phyloP scores from a whole-genome alignment of 2,888 invertebrate species.

The Zonitis immaculata region DNA sequence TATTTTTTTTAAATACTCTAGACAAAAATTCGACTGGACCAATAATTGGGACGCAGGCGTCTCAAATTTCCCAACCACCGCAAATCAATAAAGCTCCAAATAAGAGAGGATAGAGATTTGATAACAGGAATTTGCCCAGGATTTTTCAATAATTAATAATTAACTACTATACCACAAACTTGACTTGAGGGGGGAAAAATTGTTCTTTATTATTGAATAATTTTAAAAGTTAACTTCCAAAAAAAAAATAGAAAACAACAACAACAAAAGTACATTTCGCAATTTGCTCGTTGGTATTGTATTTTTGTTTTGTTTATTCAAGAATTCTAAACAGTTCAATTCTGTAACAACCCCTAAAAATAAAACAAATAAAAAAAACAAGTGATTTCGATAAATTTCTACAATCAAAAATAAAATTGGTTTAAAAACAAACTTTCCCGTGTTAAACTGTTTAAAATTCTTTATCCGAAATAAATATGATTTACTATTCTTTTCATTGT shows the following conservation, averaged over 20 bases:
- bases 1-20: too few relatives aligned
- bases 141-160: neutral
- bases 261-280: too few relatives aligned
- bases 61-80: too few relatives aligned
- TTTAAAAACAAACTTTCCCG: slow-evolving; percentile 6
- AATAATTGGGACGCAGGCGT: slow-evolving; percentile 27
- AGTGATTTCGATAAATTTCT: neutral
- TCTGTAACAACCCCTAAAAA: too few relatives aligned
- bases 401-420: neutral
- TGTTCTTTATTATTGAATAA: slow-evolving; percentile 10
- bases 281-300: too few relatives aligned
- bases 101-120: neutral
- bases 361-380: slow-evolving; percentile 11
- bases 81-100: slow-evolving; percentile 29
- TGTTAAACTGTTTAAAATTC: slow-evolving; percentile 38
- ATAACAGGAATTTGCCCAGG: neutral
- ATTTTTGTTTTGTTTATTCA: too few relatives aligned
- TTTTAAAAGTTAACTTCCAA: too few relatives aligned
- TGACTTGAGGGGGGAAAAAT: slow-evolving; percentile 20
- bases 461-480: slow-evolving; percentile 13
- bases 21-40: slow-evolving; percentile 15
- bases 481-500: neutral
- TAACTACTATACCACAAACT: slow-evolving; percentile 2
- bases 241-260: too few relatives aligned
- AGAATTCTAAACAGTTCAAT: too few relatives aligned